Evolutionary conservation across 1,140 invertebrate genomes (phyloP).

Genomic region (Pissodes strobi): DNA sequence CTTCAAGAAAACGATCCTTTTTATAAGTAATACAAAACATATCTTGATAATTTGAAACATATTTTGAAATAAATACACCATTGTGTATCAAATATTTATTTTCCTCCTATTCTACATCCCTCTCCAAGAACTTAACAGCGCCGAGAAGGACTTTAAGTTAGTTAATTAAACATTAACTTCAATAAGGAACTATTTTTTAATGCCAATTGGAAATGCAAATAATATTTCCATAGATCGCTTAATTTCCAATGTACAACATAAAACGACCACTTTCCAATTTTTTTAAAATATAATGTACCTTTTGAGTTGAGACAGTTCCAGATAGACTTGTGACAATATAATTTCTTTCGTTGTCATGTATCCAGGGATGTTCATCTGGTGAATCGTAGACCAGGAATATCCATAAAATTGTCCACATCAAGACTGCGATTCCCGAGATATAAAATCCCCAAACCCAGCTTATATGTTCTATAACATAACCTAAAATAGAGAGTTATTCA

Average conservation of each 20-base stretch:
- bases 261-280: neutral
- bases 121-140: no score
- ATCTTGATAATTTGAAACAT: no score
- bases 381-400: conserved; percentile 69
- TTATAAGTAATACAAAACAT: no score
- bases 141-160: no score
- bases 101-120: no score
- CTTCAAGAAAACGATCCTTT: no score
- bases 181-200: no score
- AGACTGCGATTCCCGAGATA: conserved; percentile 66
- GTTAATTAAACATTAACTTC: no score
- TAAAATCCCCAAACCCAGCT: conserved; percentile 79
- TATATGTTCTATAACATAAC: conserved; percentile 64
- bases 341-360: conserved; percentile 72
- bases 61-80: no score
- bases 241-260: neutral
- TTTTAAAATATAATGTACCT: conserved; percentile 54
- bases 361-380: conserved; percentile 74
- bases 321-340: conserved; percentile 73
- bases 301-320: conserved; percentile 59
- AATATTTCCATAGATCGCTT: neutral
- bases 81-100: no score
- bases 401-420: conserved; percentile 68
- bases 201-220: neutral
- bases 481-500: no score